A percentile compares a stretch with the other conserved stretches of the same genome.
Evolutionary conservation across 2,888 invertebrate species (phyloP).

Genomic region (Lasioglossum figueresi): DNA sequence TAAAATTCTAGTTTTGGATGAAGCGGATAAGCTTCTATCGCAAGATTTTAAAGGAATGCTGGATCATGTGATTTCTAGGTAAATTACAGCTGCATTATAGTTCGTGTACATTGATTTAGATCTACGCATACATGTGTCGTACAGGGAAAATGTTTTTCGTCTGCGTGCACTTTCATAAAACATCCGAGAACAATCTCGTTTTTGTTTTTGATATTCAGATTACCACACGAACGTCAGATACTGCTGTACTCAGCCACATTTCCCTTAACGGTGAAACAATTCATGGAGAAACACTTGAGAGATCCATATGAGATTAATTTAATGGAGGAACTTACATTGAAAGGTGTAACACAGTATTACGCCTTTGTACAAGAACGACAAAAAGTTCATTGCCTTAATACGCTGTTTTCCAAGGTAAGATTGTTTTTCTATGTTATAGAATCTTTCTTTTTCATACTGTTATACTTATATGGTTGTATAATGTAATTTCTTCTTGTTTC

Average conservation of each 20-base stretch:
- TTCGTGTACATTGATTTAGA: neutral
- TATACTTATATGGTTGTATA: neutral
- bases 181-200: neutral
- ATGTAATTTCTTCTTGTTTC: conserved; percentile 3
- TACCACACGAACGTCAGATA: conserved; percentile 98
- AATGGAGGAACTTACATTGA: conserved; percentile 99
- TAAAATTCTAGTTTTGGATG: conserved; percentile 98
- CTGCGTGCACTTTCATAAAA: neutral
- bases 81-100: conserved; percentile 15
- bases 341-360: conserved; percentile 99
- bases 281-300: conserved; percentile 98
- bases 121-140: neutral
- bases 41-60: conserved; percentile 99
- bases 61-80: conserved; percentile 96
- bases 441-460: neutral
- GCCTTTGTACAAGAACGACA: conserved; percentile 99
- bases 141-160: neutral
- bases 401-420: conserved; percentile 97
- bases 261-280: conserved; percentile 98
- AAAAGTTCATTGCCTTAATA: conserved; percentile 99
- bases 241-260: conserved; percentile 99
- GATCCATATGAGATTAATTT: conserved; percentile 99
- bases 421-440: neutral
- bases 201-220: conserved; percentile 84
- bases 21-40: conserved; percentile 99